Evolutionary conservation across 2,113 vertebrate genomes (phyloP), one percentile per base, ranked within the genome.

Genomic region (Gymnarchus niloticus): DNA sequence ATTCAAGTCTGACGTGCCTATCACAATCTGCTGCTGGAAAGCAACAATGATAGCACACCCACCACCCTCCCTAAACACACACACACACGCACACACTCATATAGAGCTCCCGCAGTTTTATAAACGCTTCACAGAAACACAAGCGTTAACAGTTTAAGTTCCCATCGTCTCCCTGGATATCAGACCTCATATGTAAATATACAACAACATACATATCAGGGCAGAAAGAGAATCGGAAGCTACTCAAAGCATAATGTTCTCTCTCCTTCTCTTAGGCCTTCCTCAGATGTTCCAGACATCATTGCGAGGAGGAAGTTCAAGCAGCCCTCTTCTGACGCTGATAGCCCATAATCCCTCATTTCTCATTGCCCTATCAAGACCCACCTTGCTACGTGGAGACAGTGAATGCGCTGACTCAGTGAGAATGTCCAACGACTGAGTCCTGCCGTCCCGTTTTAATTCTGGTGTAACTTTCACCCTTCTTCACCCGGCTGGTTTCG

Each of bases 281-380:
- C 94, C 56, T 86, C 93, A 77, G 94, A 94, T 85, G 88, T 93
- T 89, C 93, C 94, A 3, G 94, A 94, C 73, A 90, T 95, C 87
- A 90, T 95, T 88, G 89, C 92, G 0, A 88, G 89, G 83, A 87
- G 89, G 56, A 94, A 94, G 89, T 87, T 88, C 52, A 94, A 93
- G 76, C 91, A 90, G 33, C 81, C 90, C 65, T 59, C 90, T 76
- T 56, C 90, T 51, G 94, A 95, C 85, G 89, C 88, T 85, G 94
- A 94, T 57, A 83, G 89, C 85, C 90, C 90, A 49, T 92, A 88
- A 93, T n/a, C 44, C 57, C 85, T 84, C 80, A 85, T 86, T 9
- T 59, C 37, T 19, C 23, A 0, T 4, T 5, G 7, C n/a, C 2
- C 12, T 14, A 8, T 57, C 33, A 10, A 17, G 25, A 21, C n/a